phyloP scores from a whole-genome alignment of 2,797 vertebrate species.

The Pantherophis vulpinus region DNA sequence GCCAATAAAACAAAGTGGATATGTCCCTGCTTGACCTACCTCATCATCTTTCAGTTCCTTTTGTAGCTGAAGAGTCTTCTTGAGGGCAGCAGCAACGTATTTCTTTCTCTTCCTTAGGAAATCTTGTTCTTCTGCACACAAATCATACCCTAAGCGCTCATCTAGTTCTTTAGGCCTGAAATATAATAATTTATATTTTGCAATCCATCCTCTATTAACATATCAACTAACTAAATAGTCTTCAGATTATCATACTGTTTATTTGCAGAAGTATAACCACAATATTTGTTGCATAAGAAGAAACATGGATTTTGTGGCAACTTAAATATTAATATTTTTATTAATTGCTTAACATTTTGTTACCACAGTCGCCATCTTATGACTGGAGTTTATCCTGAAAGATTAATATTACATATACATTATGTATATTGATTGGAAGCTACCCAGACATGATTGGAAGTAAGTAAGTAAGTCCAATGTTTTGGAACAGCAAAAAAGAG shows the following conservation, averaged over 20 bases:
- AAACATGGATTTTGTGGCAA: background rate
- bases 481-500: background rate
- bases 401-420: background rate
- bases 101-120: slow-evolving; percentile 77
- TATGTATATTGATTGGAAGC: background rate
- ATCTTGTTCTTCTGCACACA: slow-evolving; percentile 72
- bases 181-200: background rate
- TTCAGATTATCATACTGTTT: background rate
- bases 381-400: background rate
- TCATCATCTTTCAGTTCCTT: slow-evolving; percentile 70
- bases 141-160: slow-evolving; percentile 76
- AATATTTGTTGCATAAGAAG: background rate
- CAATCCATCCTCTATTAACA: background rate
- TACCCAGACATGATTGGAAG: background rate
- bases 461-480: background rate
- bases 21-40: slow-evolving; percentile 61
- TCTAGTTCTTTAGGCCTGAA: slow-evolving; percentile 69
- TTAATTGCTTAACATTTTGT: background rate
- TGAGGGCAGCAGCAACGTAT: slow-evolving; percentile 72
- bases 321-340: background rate
- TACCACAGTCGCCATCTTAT: background rate
- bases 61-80: slow-evolving; percentile 73
- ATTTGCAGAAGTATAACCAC: background rate
- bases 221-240: background rate
- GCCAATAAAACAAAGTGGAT: background rate